Conservation (phyloP, 2,888 invertebrate genomes). For the Schrankia costaestrigalis region DNA sequence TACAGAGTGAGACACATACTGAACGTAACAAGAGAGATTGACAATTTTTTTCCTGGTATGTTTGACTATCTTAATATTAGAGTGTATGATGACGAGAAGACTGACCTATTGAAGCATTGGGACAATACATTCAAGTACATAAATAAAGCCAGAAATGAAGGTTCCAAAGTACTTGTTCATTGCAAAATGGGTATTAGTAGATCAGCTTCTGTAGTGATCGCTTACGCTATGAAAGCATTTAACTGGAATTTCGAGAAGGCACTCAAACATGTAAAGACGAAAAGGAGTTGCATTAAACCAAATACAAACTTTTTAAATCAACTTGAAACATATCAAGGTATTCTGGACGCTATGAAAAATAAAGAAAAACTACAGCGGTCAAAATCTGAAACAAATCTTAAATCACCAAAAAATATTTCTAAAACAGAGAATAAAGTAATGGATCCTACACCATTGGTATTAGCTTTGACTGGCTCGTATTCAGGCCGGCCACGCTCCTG, state of each 20-base stretch:
- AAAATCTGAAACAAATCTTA: conserved; percentile 95
- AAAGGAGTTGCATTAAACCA: conserved; percentile 96
- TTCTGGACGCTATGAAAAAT: conserved; percentile 97
- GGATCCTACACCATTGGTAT: conserved; percentile 82
- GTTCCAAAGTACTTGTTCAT: conserved; percentile 97
- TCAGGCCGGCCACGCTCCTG: conserved; percentile 84
- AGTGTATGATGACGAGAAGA: conserved; percentile 98
- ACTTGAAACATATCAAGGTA: conserved; percentile 97
- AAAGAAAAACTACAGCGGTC: conserved; percentile 95
- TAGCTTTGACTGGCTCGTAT: conserved; percentile 74
- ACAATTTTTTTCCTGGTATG: conserved; percentile 99
- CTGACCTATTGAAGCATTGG: conserved; percentile 98
- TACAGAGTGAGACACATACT: conserved; percentile 96
- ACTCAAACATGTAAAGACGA: conserved; percentile 92
- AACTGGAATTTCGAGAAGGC: conserved; percentile 96
- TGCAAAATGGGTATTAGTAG: conserved; percentile 99
- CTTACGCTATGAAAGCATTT: conserved; percentile 98
- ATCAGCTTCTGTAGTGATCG: conserved; percentile 98
- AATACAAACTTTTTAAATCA: conserved; percentile 97
- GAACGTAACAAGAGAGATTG: conserved; percentile 98
- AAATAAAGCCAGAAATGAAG: conserved; percentile 92
- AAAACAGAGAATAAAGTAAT: conserved; percentile 80
- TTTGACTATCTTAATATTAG: conserved; percentile 98
- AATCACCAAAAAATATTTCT: conserved; percentile 82
- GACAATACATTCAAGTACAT: conserved; percentile 99